A percentile compares a stretch with the other conserved stretches of the same genome.
Evolutionary conservation across 2,888 invertebrate genomes (phyloP).

Genomic region (Polylopha cassiicola): DNA sequence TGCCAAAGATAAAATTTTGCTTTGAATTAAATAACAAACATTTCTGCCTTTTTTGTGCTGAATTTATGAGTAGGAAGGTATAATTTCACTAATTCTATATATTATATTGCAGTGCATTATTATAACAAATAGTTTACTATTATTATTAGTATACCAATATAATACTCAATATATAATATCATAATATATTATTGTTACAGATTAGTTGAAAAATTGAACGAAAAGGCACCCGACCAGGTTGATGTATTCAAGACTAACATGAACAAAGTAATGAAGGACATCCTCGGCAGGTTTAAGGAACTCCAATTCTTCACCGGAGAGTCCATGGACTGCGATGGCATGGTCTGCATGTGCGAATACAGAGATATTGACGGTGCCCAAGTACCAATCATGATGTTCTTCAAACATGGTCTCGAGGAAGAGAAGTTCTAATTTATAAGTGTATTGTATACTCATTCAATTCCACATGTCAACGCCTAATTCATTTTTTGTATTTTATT

Average conservation of each 20-base stretch:
- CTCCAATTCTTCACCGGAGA: conserved; percentile 95
- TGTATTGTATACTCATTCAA: conserved; percentile 58
- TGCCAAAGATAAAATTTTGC: no score
- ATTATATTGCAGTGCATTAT: no score
- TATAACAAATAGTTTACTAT: conserved; percentile 2
- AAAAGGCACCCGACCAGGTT: conserved; percentile 89
- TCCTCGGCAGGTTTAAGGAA: conserved; percentile 93
- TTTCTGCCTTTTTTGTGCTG: no score
- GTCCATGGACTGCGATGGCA: conserved; percentile 95
- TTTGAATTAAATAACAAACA: no score
- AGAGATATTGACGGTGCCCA: conserved; percentile 90
- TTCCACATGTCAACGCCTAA: conserved; percentile 56
- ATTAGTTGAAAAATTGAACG: conserved; percentile 88
- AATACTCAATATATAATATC: no score
- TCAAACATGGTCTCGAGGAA: conserved; percentile 96
- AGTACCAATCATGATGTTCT: conserved; percentile 94
- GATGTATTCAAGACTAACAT: conserved; percentile 93
- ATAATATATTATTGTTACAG: conserved; percentile 76
- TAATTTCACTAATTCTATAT: no score
- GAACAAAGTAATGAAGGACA: conserved; percentile 95
- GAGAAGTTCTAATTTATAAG: conserved; percentile 89
- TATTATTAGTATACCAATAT: no score
- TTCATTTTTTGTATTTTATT: conserved; percentile 67
- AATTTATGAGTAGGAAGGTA: no score
- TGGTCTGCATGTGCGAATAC: conserved; percentile 96